Base-by-base conservation (phyloP, 1,140 invertebrate species). In the Dolichoris vasculosae region DNA sequence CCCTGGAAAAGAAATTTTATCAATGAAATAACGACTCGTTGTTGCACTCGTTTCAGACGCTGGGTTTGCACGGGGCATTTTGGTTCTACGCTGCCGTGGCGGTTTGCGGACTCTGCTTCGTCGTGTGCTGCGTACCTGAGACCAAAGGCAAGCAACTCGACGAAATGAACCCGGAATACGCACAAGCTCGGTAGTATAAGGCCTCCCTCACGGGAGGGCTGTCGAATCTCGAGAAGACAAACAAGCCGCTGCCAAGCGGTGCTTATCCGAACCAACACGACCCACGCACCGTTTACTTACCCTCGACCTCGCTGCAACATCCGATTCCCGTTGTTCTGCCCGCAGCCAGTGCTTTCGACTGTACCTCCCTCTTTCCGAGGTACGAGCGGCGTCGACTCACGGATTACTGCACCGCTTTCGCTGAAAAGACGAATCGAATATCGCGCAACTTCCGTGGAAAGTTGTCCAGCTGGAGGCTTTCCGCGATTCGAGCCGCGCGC, bases 81-180 rank as follows among this genome's bases (percentile, higher is more conserved):
- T 98, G 97, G 97, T 94, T 98, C 86, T 99, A 98, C 90, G 96
- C 97, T 3, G 96, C 95, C 3, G 95, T 98, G 87, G 96, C 97
- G 0, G 95, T 97, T 2, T 94, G 96, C 85, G 97, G 97, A 38
- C 93, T 98, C 2, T 95, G 97, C 82, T 97, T 98, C 90, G 95
- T 98, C 13, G 96, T 97, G 2, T 95, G 97, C 83, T 97, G 96
- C 89, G 96, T 99, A 7, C 98, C 97, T 0, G 98, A 99, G 92
- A 98, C 98, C 1, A 98, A 97, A 91, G 97, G 97, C 0, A 95
- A 96, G 76, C 96, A 96, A 88, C 95, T 98, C 83, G 97, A 98
- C 89, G 97, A 98, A 93, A 97, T 98, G 95, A 95, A 96, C 89
- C 95, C 95, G 20, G 95, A 95, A 71, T 95, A 95, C 88, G 94